These are phyloP conservation scores for Pseudochaenichthys georgianus DNA, from an alignment of 2,797 vertebrate species.

Conservation along the genomic window DNA sequence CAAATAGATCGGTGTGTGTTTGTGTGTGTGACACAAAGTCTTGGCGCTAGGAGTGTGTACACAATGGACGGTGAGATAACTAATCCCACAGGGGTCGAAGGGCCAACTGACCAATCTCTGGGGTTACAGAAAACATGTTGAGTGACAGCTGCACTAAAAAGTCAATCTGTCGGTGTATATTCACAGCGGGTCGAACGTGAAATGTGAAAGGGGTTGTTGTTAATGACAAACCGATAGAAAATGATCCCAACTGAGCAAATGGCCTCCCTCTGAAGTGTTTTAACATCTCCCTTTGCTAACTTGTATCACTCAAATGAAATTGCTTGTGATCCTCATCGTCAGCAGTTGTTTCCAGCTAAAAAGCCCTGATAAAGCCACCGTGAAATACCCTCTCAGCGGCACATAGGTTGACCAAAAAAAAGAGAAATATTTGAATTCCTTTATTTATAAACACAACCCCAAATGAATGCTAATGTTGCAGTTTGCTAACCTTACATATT, in stretches of 20 bases:
- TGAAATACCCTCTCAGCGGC: neutral
- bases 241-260: neutral
- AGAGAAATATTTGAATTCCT: neutral
- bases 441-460: neutral
- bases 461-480: neutral
- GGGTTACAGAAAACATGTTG: neutral
- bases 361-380: neutral
- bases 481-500: neutral
- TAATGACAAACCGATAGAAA: neutral
- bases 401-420: neutral
- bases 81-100: constrained; percentile 33
- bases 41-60: constrained; percentile 5
- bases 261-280: neutral
- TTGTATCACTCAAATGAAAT: neutral
- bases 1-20: neutral
- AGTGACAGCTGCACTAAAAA: neutral
- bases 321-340: neutral
- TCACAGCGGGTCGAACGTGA: neutral
- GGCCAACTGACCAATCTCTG: constrained; percentile 32
- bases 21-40: constrained; percentile 5
- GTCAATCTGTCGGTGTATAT: neutral
- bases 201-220: neutral
- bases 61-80: constrained; percentile 29
- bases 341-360: neutral
- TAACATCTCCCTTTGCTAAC: neutral